Percentiles rank a stretch among this genome's conserved stretches.
phyloP scores from a whole-genome alignment of 2,797 vertebrate species.

The Epinephelus awoara region DNA sequence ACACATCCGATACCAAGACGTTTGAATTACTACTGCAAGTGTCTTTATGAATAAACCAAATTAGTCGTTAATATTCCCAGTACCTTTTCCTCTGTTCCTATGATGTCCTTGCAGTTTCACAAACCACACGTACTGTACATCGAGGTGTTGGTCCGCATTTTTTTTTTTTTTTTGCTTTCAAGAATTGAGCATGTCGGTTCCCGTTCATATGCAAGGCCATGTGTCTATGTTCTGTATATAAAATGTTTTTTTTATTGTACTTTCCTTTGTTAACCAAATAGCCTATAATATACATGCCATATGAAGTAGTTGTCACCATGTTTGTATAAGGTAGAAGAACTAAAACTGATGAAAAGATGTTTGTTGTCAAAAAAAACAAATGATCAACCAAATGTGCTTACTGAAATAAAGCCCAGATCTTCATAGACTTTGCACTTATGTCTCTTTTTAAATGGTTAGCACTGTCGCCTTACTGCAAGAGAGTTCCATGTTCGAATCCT shows the following conservation, averaged over 20 bases:
- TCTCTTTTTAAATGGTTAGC: conserved; percentile 14
- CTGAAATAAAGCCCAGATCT: conserved; percentile 77
- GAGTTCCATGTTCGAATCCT: no score
- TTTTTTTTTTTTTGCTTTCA: conserved; percentile 26
- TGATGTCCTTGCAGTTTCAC: conserved; percentile 42
- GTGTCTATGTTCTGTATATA: conserved; percentile 82
- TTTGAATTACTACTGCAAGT: conserved; percentile 29
- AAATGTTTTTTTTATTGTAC: conserved; percentile 73
- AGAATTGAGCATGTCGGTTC: conserved; percentile 49
- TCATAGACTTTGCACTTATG: conserved; percentile 29
- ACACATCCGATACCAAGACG: conserved; percentile 1
- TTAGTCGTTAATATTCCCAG: conserved; percentile 25
- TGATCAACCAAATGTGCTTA: conserved; percentile 77
- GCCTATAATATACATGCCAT: conserved; percentile 76
- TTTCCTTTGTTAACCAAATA: conserved; percentile 83
- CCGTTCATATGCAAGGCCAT: conserved; percentile 68
- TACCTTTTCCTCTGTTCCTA: conserved; percentile 35
- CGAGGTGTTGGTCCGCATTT: conserved; percentile 40
- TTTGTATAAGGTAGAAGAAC: conserved; percentile 80
- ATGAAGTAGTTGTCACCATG: conserved; percentile 85
- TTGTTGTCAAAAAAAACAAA: conserved; percentile 70
- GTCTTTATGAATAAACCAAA: conserved; percentile 39
- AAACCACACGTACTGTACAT: conserved; percentile 31
- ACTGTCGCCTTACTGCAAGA: no score
- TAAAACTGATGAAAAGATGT: conserved; percentile 74